Conservation (phyloP, 2,888 invertebrate genomes). For the Lepidocyrtoides sp. region DNA sequence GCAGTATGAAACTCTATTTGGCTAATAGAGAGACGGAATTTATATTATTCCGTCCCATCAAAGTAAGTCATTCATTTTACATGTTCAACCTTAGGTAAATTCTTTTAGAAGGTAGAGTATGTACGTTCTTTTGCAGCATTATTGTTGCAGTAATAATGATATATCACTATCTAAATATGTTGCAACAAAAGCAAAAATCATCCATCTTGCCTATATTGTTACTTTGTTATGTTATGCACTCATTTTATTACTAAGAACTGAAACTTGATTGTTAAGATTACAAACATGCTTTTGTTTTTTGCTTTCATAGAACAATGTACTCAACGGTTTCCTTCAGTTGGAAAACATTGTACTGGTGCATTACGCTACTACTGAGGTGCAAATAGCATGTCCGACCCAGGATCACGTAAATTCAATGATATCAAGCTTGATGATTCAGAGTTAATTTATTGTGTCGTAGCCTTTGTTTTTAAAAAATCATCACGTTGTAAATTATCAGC, state of each 20-base stretch:
- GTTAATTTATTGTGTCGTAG: too few species aligned
- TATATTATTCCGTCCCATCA: slow-evolving; percentile 97
- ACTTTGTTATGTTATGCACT: background rate
- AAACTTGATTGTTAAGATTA: slow-evolving; percentile 69
- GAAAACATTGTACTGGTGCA: slow-evolving; percentile 91
- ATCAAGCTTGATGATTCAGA: slow-evolving; percentile 89
- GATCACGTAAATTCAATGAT: slow-evolving; percentile 97
- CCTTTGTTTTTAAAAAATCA: too few species aligned
- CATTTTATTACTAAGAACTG: slow-evolving; percentile 34
- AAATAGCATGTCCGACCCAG: slow-evolving; percentile 96
- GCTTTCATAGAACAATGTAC: slow-evolving; percentile 93
- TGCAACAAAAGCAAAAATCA: slow-evolving; percentile 15
- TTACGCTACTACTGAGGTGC: slow-evolving; percentile 91
- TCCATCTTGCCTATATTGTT: slow-evolving; percentile 5
- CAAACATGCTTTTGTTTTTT: slow-evolving; percentile 66
- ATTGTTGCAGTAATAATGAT: background rate
- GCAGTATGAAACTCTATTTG: slow-evolving; percentile 97
- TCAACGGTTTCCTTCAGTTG: slow-evolving; percentile 95
- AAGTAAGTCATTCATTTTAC: slow-evolving; percentile 88
- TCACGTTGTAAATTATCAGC: background rate
- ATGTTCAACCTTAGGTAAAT: background rate
- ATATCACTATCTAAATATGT: slow-evolving; percentile 24
- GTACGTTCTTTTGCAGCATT: background rate
- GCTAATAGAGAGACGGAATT: slow-evolving; percentile 99
- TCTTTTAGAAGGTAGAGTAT: slow-evolving; percentile 27